A percentile compares a stretch with the other conserved stretches of the same genome.
Evolutionary conservation across 2,797 vertebrate genomes (phyloP).

Genomic region (Nothura maculosa): DNA sequence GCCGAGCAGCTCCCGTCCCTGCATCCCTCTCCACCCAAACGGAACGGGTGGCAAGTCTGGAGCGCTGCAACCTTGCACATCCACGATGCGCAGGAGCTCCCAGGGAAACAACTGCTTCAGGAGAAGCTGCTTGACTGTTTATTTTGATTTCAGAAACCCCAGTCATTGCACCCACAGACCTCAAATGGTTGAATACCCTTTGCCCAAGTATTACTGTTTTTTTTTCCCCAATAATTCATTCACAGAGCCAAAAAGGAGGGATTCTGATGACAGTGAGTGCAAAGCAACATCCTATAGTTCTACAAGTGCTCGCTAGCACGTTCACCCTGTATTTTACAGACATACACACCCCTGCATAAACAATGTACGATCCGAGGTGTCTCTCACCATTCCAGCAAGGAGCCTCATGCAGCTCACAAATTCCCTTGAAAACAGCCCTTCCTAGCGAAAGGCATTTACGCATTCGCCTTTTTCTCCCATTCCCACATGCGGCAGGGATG

Average conservation of each 20-base stretch:
- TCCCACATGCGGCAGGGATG: background rate
- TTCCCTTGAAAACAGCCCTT: slow-evolving; percentile 5
- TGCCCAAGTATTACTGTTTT: background rate
- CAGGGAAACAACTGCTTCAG: background rate
- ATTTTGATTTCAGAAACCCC: background rate
- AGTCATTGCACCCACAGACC: background rate
- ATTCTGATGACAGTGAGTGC: background rate
- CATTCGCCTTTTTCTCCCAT: background rate
- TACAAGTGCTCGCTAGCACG: rapidly evolving
- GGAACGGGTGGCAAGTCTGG: rapidly evolving
- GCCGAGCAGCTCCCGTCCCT: rapidly evolving
- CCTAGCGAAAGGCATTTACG: slow-evolving; percentile 14
- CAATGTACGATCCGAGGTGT: background rate
- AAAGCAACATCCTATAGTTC: background rate
- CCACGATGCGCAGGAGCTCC: background rate
- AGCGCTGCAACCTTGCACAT: background rate
- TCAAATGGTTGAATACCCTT: rapidly evolving
- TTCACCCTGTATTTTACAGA: background rate
- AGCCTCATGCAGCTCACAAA: slow-evolving; percentile 15
- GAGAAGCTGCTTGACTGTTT: background rate
- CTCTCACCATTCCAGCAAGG: slow-evolving; percentile 47
- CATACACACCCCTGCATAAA: background rate
- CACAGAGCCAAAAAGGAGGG: background rate
- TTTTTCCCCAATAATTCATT: no score
- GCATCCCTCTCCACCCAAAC: background rate